Base-by-base conservation (phyloP, 2,888 invertebrate genomes). In the Trichogramma dendrolimi region DNA sequence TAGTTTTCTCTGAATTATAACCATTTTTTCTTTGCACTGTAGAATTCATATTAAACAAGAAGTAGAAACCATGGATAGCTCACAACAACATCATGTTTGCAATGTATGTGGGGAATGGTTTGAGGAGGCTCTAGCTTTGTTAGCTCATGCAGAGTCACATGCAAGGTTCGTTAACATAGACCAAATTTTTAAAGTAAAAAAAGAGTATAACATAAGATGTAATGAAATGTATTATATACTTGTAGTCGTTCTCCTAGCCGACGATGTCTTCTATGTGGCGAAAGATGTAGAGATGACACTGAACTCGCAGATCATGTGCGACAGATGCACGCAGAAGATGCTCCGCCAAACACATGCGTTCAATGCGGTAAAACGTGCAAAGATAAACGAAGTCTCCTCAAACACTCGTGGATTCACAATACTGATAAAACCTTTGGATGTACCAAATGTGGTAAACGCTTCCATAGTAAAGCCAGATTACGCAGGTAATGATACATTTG, bases 21-120 rank as follows among this genome's bases (percentile, higher is more conserved):
- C 7, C 55, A 5, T 38, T 44, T 47, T 44, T 55, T 43, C 42
- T 52, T 55, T 55, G n/a, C 14, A 27, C 11, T 41, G 57, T 66
- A 80, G 80, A 67, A 75, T 75, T 64, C 80, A 80, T 60, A 67
- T 79, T 4, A 80, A 80, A 62, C 71, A 76, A 68, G 80, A 79
- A 67, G 58, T 68, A 0, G 76, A 73, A 41, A 71, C 70, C 14
- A 67, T 72, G 55, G 74, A 75, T 61, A 74, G 75, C 43, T 71
- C 75, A 27, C 74, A 73, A 67, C 77, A 76, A 62, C 78, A 77
- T 70, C 90, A 91, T 75, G 84, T 87, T 67, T 92, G 92, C 76
- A 89, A 87, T 74, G 89, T 88, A 46, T 92, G 92, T 76, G 91
- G 91, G 53, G 89, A 90, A 79, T 85, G 85, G 65, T 92, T 90